These are phyloP conservation scores for Philonicus albiceps DNA, from an alignment of 2,888 invertebrate species.

Conservation along the genomic window DNA sequence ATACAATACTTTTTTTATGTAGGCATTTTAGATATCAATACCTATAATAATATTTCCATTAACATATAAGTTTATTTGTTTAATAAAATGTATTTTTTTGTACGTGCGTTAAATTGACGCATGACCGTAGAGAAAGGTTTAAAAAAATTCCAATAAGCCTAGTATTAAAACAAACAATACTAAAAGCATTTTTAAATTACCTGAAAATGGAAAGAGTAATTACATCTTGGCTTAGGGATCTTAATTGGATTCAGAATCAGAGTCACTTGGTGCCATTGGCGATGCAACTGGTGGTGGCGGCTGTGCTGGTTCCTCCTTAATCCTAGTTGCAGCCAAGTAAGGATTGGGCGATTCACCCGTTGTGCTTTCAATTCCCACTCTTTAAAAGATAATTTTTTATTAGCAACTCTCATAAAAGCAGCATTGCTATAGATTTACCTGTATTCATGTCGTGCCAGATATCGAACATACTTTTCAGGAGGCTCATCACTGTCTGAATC, in stretches of 20 bases:
- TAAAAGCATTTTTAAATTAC: neutral
- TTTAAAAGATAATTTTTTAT: slow-evolving; percentile 54
- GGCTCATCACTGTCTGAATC: slow-evolving; percentile 86
- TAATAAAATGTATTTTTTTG: too few species aligned
- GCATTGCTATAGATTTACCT: slow-evolving; percentile 65
- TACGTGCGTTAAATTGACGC: too few species aligned
- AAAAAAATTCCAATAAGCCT: too few species aligned
- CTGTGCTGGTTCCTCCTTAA: slow-evolving; percentile 59
- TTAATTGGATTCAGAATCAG: slow-evolving; percentile 68
- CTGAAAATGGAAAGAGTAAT: slow-evolving; percentile 9
- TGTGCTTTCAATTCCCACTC: slow-evolving; percentile 90
- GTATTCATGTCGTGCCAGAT: slow-evolving; percentile 95
- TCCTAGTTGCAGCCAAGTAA: slow-evolving; percentile 71
- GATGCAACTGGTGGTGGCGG: slow-evolving; percentile 62
- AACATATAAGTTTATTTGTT: too few species aligned
- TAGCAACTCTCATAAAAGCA: neutral
- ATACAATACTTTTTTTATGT: too few species aligned
- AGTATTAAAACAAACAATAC: too few species aligned
- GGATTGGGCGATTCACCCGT: slow-evolving; percentile 75
- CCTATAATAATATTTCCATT: too few species aligned
- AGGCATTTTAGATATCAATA: too few species aligned
- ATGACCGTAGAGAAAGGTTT: too few species aligned
- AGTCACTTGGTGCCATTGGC: slow-evolving; percentile 65
- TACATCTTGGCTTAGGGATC: slow-evolving; percentile 15
- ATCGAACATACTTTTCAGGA: slow-evolving; percentile 97